phyloP scores from a whole-genome alignment of 2,797 vertebrate genomes.

The Halcyon leucocephala region DNA sequence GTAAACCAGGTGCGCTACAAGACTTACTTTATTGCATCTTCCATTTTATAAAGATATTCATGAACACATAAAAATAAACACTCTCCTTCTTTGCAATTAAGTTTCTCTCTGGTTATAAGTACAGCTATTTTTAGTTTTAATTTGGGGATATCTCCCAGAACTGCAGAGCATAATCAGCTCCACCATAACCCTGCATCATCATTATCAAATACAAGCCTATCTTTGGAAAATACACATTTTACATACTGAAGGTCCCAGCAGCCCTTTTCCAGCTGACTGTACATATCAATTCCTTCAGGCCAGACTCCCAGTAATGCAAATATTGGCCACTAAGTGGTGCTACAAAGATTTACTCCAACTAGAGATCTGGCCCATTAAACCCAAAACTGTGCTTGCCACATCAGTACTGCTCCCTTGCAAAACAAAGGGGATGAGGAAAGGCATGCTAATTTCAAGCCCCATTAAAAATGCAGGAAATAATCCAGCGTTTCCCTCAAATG shows the following conservation, averaged over 20 bases:
- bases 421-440: background rate
- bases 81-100: slow-evolving; percentile 36
- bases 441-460: background rate
- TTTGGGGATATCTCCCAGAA: slow-evolving; percentile 53
- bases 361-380: background rate
- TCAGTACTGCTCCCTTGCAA: background rate
- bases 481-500: background rate
- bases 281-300: background rate
- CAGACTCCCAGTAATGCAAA: background rate
- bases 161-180: slow-evolving; percentile 25
- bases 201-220: background rate
- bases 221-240: slow-evolving; percentile 28
- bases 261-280: background rate
- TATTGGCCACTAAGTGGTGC: slow-evolving; percentile 10
- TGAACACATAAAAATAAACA: slow-evolving; percentile 43
- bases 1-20: background rate
- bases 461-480: background rate
- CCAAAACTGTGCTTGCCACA: background rate
- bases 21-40: slow-evolving; percentile 5
- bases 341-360: slow-evolving; percentile 1
- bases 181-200: slow-evolving; percentile 31
- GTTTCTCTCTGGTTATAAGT: slow-evolving; percentile 18
- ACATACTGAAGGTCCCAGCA: background rate
- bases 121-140: slow-evolving; percentile 62
- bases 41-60: slow-evolving; percentile 29